Evolutionary conservation across 2,113 vertebrate species (phyloP), one percentile per base, ranked within the genome.

Genomic region (Acanthisitta chloris): DNA sequence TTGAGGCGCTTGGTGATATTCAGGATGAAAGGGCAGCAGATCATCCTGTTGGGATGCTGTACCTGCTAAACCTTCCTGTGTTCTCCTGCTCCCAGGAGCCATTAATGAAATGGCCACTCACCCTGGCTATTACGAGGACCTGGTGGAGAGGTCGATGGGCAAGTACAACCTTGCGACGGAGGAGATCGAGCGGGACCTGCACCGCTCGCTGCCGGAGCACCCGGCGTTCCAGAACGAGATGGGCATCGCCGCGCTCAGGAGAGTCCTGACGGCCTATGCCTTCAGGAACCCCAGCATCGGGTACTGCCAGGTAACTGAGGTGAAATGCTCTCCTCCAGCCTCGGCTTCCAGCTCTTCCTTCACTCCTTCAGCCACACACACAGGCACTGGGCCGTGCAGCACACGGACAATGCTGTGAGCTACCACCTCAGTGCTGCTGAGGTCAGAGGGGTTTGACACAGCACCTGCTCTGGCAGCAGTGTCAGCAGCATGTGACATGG

Each of bases 221-320:
- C 99, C 99, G 1, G 99, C 99, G 5, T 99, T 99, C 95, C 99
- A 99, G 98, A 99, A 99, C 5, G 99, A 99, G 97, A 99, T 99
- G 98, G 99, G 99, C 69, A 99, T 99, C 55, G 99, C 99, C 2
- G 99, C 99, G 38, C 97, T 99, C 61, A 98, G 99, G 84, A 98
- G 99, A 88, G 99, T 99, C 58, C 97, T 99, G 73, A 99, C 99
- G 4, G 99, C 99, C 12, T 99, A 99, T 40, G 99, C 99, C 7
- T 99, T 99, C 96, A 98, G 99, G 65, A 99, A 99, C 95, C 99
- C 99, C 86, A 99, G 99, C 97, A 99, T 99, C 49, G 99, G 99
- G 69, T 99, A 99, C 94, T 99, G 99, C 95, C 99, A 99, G 99
- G 99, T 99, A 97, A 82, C 17, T 71, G 36, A 62, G 67, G 36